These are phyloP conservation scores for Epistrophe eligans DNA, from an alignment of 2,888 invertebrate genomes.

Conservation along the genomic window DNA sequence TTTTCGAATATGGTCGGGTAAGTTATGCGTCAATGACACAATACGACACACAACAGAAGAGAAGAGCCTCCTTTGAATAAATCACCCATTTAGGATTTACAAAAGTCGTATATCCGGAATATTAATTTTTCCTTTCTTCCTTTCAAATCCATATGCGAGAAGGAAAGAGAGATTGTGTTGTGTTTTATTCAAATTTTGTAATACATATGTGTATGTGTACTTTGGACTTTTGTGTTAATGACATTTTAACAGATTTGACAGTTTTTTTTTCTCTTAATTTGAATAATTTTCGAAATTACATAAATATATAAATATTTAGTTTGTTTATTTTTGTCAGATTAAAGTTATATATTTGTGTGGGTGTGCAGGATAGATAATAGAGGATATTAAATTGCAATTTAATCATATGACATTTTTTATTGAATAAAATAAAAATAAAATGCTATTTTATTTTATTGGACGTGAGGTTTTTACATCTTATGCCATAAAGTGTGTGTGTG, in stretches of 20 bases:
- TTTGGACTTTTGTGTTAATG: slow-evolving; percentile 39
- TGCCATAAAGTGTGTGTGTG: slow-evolving; percentile 38
- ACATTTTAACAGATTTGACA: slow-evolving; percentile 33
- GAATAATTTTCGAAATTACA: slow-evolving; percentile 11
- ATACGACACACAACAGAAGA: neutral
- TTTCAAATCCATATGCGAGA: slow-evolving; percentile 14
- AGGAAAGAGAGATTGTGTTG: neutral
- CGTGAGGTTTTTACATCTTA: neutral
- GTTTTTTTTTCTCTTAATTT: slow-evolving; percentile 5
- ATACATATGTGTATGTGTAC: neutral
- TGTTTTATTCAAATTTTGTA: slow-evolving; percentile 24
- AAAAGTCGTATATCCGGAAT: slow-evolving; percentile 65
- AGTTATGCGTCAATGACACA: slow-evolving; percentile 55
- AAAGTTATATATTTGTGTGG: neutral
- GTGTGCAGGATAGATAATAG: too few relatives aligned
- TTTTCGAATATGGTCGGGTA: slow-evolving; percentile 36
- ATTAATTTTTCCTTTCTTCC: slow-evolving; percentile 67
- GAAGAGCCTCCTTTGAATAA: slow-evolving; percentile 44
- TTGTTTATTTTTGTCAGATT: slow-evolving; percentile 3
- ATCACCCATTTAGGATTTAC: slow-evolving; percentile 54
- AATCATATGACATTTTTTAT: slow-evolving; percentile 24
- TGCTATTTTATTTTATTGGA: slow-evolving; percentile 1
- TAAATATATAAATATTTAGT: neutral
- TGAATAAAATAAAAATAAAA: neutral
- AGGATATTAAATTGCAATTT: slow-evolving; percentile 28